phyloP scores from a whole-genome alignment of 2,888 invertebrate genomes.

The Empis livida region DNA sequence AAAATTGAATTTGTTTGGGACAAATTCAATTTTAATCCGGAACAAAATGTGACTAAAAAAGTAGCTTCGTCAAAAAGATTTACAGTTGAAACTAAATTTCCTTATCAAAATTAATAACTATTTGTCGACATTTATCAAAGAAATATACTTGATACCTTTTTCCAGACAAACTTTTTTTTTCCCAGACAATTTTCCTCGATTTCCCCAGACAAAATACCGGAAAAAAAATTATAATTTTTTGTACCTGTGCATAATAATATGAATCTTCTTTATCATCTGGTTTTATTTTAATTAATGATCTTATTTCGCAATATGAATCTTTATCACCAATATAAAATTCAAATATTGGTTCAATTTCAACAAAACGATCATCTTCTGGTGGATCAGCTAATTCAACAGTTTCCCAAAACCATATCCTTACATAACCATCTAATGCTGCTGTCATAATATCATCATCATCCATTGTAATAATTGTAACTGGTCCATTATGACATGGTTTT shows the following conservation, averaged over 20 bases:
- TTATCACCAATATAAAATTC: constrained; percentile 51
- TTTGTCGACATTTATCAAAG: too few species aligned
- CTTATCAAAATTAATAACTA: too few species aligned
- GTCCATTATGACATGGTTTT: constrained; percentile 60
- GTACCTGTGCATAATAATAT: constrained; percentile 68
- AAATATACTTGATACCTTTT: too few species aligned
- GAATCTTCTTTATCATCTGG: constrained; percentile 35
- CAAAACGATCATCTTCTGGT: constrained; percentile 61
- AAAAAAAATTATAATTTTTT: too few species aligned
- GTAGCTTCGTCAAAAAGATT: too few species aligned
- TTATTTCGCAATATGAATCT: constrained; percentile 21
- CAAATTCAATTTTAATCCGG: too few species aligned
- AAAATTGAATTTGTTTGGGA: too few species aligned
- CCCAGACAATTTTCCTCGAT: too few species aligned
- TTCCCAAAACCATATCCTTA: constrained; percentile 82
- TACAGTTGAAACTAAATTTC: too few species aligned
- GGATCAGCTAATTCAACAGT: constrained; percentile 80
- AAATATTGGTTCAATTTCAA: constrained; percentile 77
- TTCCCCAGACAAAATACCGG: too few species aligned
- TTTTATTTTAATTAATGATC: constrained; percentile 25
- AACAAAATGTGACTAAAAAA: too few species aligned
- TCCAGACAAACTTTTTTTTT: too few species aligned
- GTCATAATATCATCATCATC: constrained; percentile 30
- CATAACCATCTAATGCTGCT: constrained; percentile 58
- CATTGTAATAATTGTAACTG: constrained; percentile 41